Percentiles rank a stretch among this genome's conserved stretches.
Evolutionary conservation across 1,140 invertebrate species (phyloP).

Genomic region (Plectrocnemia conspersa): DNA sequence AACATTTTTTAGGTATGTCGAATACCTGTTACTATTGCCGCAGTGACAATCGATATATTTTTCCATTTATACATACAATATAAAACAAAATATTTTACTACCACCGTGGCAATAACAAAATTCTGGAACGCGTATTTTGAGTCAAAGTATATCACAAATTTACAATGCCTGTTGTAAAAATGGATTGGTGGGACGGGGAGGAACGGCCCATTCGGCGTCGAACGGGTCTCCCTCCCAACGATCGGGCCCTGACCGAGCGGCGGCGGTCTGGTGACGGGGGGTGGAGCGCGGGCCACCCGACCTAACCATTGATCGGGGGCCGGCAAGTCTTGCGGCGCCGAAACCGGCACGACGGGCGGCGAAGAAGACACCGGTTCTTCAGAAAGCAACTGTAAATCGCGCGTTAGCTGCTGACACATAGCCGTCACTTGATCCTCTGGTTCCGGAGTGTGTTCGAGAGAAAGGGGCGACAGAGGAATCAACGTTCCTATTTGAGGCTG

Average conservation of each 20-base stretch:
- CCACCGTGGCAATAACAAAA: too few species aligned
- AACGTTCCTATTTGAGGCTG: constrained; percentile 42
- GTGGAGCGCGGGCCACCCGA: constrained; percentile 53
- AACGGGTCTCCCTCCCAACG: constrained; percentile 65
- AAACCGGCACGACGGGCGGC: constrained; percentile 36
- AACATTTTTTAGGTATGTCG: too few species aligned
- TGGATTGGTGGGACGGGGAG: constrained; percentile 40
- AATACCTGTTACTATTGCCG: too few species aligned
- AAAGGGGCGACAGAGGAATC: constrained; percentile 38
- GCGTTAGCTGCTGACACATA: constrained; percentile 48
- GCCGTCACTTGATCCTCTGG: constrained; percentile 42
- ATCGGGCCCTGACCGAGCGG: constrained; percentile 55
- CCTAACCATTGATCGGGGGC: constrained; percentile 76
- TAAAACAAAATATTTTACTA: too few species aligned
- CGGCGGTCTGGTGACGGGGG: constrained; percentile 59
- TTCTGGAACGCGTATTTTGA: too few species aligned
- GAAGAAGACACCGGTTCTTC: constrained; percentile 41
- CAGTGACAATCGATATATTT: too few species aligned
- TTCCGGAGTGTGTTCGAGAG: constrained; percentile 19
- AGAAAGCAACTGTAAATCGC: constrained; percentile 45
- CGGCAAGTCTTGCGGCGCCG: constrained; percentile 50
- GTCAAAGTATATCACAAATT: not conserved
- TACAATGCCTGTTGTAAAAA: constrained; percentile 34
- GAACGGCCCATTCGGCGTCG: constrained; percentile 80
- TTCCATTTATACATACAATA: too few species aligned